Conservation (phyloP, 2,797 vertebrate genomes). For the Malacoraja senta region DNA sequence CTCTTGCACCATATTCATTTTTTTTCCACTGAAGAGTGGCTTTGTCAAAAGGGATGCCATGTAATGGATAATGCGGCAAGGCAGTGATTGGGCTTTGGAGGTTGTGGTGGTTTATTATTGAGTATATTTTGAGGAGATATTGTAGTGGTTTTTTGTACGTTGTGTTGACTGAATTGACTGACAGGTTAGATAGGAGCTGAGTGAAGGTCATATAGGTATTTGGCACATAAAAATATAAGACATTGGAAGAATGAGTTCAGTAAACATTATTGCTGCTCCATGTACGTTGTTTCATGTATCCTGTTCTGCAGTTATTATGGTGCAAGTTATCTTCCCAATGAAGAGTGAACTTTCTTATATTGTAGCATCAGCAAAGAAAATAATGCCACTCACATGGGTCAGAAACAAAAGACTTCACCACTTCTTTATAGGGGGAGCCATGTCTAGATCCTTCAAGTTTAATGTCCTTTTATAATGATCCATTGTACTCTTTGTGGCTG, state of each 20-base stretch:
- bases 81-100: too few species aligned
- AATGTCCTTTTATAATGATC: background rate
- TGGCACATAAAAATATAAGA: background rate
- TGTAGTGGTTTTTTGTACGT: background rate
- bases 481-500: background rate
- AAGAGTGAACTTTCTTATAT: background rate
- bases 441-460: background rate
- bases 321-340: background rate
- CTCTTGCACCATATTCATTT: too few species aligned
- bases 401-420: background rate
- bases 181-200: background rate
- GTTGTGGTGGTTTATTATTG: background rate
- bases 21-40: background rate
- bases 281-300: background rate
- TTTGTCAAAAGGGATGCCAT: background rate
- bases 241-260: background rate
- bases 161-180: background rate
- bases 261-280: background rate
- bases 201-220: background rate
- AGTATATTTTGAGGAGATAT: background rate
- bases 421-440: background rate
- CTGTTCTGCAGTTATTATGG: background rate
- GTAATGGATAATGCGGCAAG: too few species aligned
- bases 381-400: background rate
- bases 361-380: too few species aligned